These are phyloP conservation scores for Acrobasis consociella DNA, from an alignment of 2,888 invertebrate species.

Conservation along the genomic window DNA sequence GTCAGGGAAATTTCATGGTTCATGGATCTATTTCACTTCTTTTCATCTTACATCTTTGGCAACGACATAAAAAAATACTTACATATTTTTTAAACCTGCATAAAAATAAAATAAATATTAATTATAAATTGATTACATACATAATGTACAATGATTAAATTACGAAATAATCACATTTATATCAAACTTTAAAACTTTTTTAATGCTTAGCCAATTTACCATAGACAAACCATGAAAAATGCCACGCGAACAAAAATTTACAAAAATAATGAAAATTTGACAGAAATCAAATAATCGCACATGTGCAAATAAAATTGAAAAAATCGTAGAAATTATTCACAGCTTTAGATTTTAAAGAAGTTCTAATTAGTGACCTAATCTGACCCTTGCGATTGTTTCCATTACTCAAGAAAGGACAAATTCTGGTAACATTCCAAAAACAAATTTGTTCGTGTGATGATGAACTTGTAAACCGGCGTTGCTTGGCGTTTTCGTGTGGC, in stretches of 20 bases:
- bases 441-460: constrained; percentile 71
- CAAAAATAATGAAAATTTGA: constrained; percentile 53
- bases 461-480: constrained; percentile 82
- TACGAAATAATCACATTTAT: no score
- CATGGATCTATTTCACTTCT: no score
- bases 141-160: no score
- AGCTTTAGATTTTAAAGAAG: not conserved
- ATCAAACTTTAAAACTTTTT: not conserved
- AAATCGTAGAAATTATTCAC: constrained; percentile 10
- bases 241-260: constrained; percentile 64
- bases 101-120: no score
- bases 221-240: constrained; percentile 56
- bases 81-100: no score
- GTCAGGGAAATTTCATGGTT: no score
- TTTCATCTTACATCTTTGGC: no score
- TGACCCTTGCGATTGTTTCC: not conserved
- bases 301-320: constrained; percentile 44
- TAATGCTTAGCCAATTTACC: constrained; percentile 27
- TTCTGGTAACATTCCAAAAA: constrained; percentile 79
- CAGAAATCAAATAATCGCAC: constrained; percentile 51
- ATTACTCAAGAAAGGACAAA: constrained; percentile 37
- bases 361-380: not conserved
- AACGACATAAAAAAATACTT: no score
- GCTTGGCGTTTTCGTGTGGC: constrained; percentile 74
- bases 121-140: no score